Conservation (phyloP, 2,113 vertebrate species). For the Carollia perspicillata region DNA sequence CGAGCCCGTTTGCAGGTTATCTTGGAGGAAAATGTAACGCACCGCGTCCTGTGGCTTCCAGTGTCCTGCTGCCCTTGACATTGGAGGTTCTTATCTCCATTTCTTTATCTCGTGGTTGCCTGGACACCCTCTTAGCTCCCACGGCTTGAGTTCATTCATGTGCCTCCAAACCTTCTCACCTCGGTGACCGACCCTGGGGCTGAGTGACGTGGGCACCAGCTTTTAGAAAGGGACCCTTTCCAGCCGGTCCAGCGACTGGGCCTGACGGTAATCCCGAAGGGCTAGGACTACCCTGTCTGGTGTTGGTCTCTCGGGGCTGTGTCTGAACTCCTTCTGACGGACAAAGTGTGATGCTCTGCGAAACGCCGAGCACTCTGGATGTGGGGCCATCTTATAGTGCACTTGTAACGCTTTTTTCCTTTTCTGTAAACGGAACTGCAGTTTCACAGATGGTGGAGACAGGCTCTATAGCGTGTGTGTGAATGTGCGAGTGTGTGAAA, state of each 20-base stretch:
- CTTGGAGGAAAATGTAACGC: constrained; percentile 69
- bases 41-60: constrained; percentile 46
- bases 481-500: neutral
- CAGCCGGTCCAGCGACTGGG: neutral
- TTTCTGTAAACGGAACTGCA: neutral
- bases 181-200: neutral
- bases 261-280: neutral
- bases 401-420: neutral
- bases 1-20: constrained; percentile 70
- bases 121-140: neutral
- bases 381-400: neutral
- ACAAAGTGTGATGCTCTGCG: neutral
- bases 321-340: neutral
- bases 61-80: constrained; percentile 36
- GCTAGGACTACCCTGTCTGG: neutral
- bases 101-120: constrained; percentile 63
- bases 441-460: neutral
- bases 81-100: constrained; percentile 58
- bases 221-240: neutral
- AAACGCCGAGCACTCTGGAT: neutral
- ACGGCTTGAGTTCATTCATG: neutral
- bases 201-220: neutral
- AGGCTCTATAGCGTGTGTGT: neutral
- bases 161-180: neutral
- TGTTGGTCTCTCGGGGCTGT: neutral